These are phyloP conservation scores for Alcis repandata DNA, from an alignment of 2,888 invertebrate genomes.

Conservation along the genomic window DNA sequence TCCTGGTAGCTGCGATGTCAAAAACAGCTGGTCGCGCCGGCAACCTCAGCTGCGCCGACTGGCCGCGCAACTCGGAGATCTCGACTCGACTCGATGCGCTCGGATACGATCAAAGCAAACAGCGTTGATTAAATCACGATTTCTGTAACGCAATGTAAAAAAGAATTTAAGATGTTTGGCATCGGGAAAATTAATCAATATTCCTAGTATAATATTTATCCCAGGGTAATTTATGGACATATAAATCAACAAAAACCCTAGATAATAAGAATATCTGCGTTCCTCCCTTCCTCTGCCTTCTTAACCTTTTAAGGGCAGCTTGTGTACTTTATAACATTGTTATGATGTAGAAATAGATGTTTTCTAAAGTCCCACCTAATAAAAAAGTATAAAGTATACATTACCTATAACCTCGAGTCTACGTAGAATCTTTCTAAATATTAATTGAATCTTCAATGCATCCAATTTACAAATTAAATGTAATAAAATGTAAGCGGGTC, in stretches of 20 bases:
- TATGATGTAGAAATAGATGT: no score
- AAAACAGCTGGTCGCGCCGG: conserved; percentile 70
- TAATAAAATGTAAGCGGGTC: conserved; percentile 66
- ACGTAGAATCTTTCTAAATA: not conserved
- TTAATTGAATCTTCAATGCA: conserved; percentile 32
- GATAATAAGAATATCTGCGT: no score
- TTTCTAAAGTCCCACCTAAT: not conserved
- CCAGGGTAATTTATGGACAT: no score
- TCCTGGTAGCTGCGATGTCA: conserved; percentile 73
- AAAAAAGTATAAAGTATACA: not conserved
- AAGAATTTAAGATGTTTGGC: not conserved
- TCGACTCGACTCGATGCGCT: conserved; percentile 4
- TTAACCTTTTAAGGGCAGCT: no score
- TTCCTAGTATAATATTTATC: no score
- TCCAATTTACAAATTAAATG: conserved; percentile 51
- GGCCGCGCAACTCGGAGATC: conserved; percentile 3
- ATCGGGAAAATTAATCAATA: not conserved
- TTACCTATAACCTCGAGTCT: conserved; percentile 2
- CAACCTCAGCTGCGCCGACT: conserved; percentile 44
- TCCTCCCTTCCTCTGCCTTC: no score
- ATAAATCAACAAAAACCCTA: no score
- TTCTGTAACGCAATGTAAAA: not conserved
- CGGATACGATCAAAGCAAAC: not conserved
- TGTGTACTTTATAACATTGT: no score
- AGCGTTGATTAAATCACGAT: not conserved